phyloP scores from a whole-genome alignment of 2,797 vertebrate species.

The Neosilurus mollespiculum region DNA sequence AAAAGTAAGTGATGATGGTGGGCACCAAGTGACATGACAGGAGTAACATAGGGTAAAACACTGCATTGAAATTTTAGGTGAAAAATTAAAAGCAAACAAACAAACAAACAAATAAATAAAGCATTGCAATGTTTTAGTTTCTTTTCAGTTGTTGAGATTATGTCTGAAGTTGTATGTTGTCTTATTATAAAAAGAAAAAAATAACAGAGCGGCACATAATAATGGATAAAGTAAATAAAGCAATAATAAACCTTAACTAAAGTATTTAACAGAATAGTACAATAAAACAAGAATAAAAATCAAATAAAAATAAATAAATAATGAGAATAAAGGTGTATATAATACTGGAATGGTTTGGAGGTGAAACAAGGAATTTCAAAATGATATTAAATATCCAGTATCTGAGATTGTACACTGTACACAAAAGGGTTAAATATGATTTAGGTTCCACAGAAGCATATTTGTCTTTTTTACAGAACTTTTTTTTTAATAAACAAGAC shows the following conservation, averaged over 20 bases:
- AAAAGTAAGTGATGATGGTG: neutral
- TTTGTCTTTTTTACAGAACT: too few species aligned
- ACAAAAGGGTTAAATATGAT: neutral
- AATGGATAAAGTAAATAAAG: too few species aligned
- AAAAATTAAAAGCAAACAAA: too few species aligned
- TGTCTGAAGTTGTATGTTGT: neutral
- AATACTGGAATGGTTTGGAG: neutral
- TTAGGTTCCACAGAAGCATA: neutral
- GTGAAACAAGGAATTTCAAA: neutral
- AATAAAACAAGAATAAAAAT: neutral
- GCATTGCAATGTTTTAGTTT: neutral
- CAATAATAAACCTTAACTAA: too few species aligned
- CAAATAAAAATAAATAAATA: neutral
- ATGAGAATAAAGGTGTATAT: neutral
- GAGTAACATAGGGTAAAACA: neutral
- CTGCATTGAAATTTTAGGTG: neutral
- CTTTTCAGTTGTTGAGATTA: neutral
- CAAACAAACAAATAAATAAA: too few species aligned
- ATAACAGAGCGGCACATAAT: too few species aligned
- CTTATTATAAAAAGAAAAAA: neutral
- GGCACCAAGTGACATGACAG: neutral
- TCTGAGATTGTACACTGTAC: too few species aligned
- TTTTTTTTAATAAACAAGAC: neutral
- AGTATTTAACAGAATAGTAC: neutral
- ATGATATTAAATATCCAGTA: neutral